Evolutionary conservation across 2,888 invertebrate genomes (phyloP).

Genomic region (Blomia tropicalis): DNA sequence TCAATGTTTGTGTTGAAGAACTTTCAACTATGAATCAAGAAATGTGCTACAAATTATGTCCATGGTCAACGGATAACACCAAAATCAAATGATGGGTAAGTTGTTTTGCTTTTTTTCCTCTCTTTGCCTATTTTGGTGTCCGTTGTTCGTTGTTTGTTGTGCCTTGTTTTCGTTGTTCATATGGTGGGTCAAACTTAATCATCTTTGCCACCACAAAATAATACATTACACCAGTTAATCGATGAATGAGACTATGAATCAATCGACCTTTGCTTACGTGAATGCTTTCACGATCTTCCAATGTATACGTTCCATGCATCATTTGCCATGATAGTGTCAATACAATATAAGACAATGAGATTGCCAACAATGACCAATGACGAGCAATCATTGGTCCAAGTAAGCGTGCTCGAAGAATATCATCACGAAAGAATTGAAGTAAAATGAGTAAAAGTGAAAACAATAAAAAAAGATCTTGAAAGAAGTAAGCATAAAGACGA

Average conservation of each 20-base stretch:
- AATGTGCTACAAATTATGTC: background rate
- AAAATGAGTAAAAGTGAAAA: background rate
- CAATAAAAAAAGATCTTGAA: background rate
- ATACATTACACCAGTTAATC: background rate
- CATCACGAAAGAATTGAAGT: slow-evolving; percentile 7
- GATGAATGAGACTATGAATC: background rate
- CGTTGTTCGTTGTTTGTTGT: no score
- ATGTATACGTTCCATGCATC: background rate
- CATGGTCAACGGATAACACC: background rate
- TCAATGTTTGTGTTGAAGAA: no score
- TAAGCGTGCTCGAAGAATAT: background rate
- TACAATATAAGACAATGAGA: background rate
- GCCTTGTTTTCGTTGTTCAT: no score
- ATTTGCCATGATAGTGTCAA: background rate
- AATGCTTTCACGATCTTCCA: background rate
- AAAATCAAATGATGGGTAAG: no score
- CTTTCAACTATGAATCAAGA: background rate
- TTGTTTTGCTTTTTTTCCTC: no score
- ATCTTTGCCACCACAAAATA: background rate
- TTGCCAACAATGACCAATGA: background rate
- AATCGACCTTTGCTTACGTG: no score
- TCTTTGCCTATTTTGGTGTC: no score
- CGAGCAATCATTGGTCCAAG: background rate
- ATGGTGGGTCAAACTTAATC: no score
- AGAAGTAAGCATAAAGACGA: background rate